Conservation (phyloP, 2,797 vertebrate genomes). For the Epinephelus malabaricus region DNA sequence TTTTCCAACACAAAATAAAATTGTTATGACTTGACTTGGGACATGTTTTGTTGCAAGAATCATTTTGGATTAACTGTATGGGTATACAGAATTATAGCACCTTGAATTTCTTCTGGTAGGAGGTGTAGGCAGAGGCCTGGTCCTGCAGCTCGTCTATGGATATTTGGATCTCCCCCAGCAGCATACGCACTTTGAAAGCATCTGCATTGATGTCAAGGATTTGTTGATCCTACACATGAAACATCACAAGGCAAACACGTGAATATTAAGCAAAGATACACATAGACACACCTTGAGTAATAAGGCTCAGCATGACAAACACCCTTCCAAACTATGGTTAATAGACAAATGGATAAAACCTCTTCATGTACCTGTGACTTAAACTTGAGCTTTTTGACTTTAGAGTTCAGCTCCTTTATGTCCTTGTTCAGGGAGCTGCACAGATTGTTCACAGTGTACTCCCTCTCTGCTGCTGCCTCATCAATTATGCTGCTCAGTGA, state of each 20-base stretch:
- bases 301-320: neutral
- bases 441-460: conserved; percentile 84
- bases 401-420: conserved; percentile 84
- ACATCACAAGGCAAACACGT: conserved; percentile 12
- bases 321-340: neutral
- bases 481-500: conserved; percentile 82
- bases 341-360: neutral
- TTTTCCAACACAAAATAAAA: neutral
- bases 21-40: neutral
- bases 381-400: conserved; percentile 81
- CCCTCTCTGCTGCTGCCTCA: conserved; percentile 78
- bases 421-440: conserved; percentile 85
- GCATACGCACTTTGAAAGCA: conserved; percentile 75
- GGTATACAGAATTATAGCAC: conserved; percentile 67
- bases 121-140: conserved; percentile 85
- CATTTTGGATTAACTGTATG: neutral
- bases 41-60: neutral
- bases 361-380: conserved; percentile 82
- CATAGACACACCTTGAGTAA: neutral
- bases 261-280: neutral
- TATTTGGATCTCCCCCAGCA: conserved; percentile 84
- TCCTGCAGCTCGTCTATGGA: conserved; percentile 87
- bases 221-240: conserved; percentile 83
- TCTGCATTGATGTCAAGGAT: conserved; percentile 87
- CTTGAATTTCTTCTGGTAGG: conserved; percentile 92